Conservation (phyloP, 2,113 vertebrate species). For the Plestiodon gilberti region DNA sequence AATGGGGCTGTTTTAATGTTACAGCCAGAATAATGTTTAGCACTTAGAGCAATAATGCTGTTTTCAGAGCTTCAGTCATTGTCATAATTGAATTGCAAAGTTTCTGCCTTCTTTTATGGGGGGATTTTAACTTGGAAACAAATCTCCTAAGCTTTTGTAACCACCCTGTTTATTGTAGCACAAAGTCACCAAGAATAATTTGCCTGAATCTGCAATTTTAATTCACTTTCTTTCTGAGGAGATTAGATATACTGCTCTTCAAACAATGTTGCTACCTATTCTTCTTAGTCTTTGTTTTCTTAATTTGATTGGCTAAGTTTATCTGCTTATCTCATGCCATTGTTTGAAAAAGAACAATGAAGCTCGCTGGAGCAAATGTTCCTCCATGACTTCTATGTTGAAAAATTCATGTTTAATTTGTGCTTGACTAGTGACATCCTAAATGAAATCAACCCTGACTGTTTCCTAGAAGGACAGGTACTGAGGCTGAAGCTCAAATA, state of each 20-base stretch:
- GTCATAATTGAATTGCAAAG: conserved; percentile 12
- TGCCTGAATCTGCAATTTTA: neutral
- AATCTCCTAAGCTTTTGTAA: neutral
- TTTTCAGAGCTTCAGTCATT: neutral
- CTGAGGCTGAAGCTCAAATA: too few relatives aligned
- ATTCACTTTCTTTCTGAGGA: neutral
- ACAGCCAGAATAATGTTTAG: neutral
- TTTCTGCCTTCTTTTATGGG: neutral
- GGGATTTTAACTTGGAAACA: neutral
- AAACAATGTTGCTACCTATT: neutral
- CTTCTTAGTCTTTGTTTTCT: neutral
- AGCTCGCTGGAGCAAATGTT: neutral
- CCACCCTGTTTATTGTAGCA: neutral
- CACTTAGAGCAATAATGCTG: neutral
- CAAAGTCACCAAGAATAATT: neutral
- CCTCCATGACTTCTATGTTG: neutral
- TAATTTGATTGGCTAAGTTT: neutral
- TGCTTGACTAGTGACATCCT: neutral
- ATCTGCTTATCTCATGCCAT: neutral
- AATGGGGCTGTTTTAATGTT: conserved; percentile 1
- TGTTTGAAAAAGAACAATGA: neutral
- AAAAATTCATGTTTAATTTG: neutral
- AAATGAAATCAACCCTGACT: too few relatives aligned
- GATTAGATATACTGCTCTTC: conserved; percentile 1
- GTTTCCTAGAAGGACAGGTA: too few relatives aligned